phyloP scores from a whole-genome alignment of 2,888 invertebrate genomes.

The Melipona bicolor region DNA sequence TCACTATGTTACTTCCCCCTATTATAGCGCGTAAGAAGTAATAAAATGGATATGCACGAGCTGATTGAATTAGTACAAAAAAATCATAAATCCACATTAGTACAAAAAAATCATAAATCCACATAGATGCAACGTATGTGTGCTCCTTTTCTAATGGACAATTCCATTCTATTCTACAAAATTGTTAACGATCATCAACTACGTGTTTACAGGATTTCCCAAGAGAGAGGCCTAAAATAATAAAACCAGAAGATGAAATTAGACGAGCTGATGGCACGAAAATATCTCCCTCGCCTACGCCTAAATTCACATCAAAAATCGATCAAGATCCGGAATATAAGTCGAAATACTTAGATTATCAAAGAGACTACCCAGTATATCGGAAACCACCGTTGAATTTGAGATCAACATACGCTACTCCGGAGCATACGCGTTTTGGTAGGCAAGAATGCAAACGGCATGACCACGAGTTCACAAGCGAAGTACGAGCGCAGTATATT shows the following conservation, averaged over 20 bases:
- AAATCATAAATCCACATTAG: neutral
- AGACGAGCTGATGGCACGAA: conserved; percentile 81
- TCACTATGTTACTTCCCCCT: neutral
- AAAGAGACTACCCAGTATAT: conserved; percentile 73
- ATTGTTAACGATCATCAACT: neutral
- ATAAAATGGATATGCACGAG: neutral
- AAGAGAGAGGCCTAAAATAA: conserved; percentile 83
- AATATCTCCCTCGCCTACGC: conserved; percentile 67
- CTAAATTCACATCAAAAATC: conserved; percentile 78
- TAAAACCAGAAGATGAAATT: conserved; percentile 82
- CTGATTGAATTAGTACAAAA: neutral
- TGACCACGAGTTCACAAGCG: conserved; percentile 71
- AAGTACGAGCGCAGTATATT: conserved; percentile 78
- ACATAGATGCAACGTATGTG: neutral
- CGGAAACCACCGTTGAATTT: conserved; percentile 74
- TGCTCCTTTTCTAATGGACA: neutral
- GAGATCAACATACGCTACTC: conserved; percentile 66
- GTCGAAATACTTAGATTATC: conserved; percentile 76
- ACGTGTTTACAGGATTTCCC: conserved; percentile 82
- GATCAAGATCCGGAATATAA: conserved; percentile 84
- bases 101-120: neutral
- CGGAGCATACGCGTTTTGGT: conserved; percentile 52
- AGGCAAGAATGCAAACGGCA: conserved; percentile 43
- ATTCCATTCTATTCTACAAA: neutral
- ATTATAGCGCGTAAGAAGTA: too few species aligned